Base-by-base conservation (phyloP, 2,113 vertebrate genomes). In the Phasianus colchicus region DNA sequence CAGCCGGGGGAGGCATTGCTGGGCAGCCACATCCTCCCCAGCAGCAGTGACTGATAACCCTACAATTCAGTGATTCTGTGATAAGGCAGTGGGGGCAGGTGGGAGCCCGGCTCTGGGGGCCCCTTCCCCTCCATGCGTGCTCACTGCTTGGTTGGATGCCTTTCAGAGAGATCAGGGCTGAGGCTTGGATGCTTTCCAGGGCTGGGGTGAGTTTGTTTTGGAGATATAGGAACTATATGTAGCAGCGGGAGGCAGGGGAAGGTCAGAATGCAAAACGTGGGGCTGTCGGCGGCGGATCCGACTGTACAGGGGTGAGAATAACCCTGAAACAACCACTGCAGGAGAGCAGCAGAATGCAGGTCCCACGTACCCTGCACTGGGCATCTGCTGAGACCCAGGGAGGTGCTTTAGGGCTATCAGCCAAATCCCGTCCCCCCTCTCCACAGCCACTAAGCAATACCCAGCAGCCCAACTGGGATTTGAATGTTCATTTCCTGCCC, bases 401-500 rank as follows among this genome's bases (percentile, higher is more conserved):
- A 74, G 25, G 21, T 54, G 52, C 38, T 71, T 66, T 8, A 63
- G 52, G 43, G 17, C 48, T 40, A 6, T 3, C 30, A 34, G 25
- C 64, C 85, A 74, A 88, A 81, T 77, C 64, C 50, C 47, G 78
- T 6, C 36, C 34, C 72, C 3, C 18, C 60, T 86, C 58, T 84
- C 22, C 38, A 21, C 32, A 60, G 55, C 75, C 85, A 36, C 82
- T 75, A 93, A 92, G 75, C 60, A 77, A 89, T 67, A 48, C 50
- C 60, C 54, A 40, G 79, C 13, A 91, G 67, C 64, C 42, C 36
- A 3, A 12, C 24, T 1, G 0, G 82, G 92, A 88, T 95, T 95
- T 91, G 73, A 95, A 71, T 36, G 52, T 88, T 93, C 11, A 2
- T 88, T 95, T 95, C 95, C 93, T 95, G 91, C 40, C 73, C 81